These are phyloP conservation scores for Drosophila buzzatii DNA, from an alignment of 2,888 invertebrate species.

Conservation along the genomic window DNA sequence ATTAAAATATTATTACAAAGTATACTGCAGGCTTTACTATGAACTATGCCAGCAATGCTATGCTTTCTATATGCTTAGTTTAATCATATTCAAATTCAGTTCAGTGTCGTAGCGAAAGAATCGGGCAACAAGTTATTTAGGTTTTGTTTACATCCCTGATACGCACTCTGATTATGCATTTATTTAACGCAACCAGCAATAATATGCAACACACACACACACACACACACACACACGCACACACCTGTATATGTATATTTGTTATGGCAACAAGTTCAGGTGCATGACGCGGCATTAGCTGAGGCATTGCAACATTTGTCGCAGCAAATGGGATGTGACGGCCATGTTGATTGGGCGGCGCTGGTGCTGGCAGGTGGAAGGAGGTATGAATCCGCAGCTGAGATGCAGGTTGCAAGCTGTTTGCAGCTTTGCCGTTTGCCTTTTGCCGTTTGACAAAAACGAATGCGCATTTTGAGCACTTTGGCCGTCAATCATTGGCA, in stretches of 20 bases:
- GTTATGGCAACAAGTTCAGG: conserved; percentile 53
- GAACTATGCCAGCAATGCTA: not conserved
- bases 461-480: conserved; percentile 28
- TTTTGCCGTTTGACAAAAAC: conserved; percentile 22
- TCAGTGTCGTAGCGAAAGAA: not conserved
- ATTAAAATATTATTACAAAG: too few relatives aligned
- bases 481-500: conserved; percentile 49
- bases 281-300: conserved; percentile 55
- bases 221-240: conserved; percentile 1
- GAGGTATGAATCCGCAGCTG: not conserved
- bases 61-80: too few relatives aligned
- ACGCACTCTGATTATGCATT: conserved; percentile 32
- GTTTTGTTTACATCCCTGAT: conserved; percentile 15
- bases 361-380: not conserved
- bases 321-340: conserved; percentile 61
- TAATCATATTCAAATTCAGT: not conserved
- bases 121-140: conserved; percentile 2
- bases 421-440: not conserved
- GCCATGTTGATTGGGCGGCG: conserved; percentile 22
- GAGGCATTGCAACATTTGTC: conserved; percentile 65
- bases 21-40: not conserved
- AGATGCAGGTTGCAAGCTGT: conserved; percentile 14
- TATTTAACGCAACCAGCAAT: conserved; percentile 37
- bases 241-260: conserved; percentile 1
- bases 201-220: conserved; percentile 19